phyloP scores from a whole-genome alignment of 2,113 vertebrate species.

The Onychostruthus taczanowskii region DNA sequence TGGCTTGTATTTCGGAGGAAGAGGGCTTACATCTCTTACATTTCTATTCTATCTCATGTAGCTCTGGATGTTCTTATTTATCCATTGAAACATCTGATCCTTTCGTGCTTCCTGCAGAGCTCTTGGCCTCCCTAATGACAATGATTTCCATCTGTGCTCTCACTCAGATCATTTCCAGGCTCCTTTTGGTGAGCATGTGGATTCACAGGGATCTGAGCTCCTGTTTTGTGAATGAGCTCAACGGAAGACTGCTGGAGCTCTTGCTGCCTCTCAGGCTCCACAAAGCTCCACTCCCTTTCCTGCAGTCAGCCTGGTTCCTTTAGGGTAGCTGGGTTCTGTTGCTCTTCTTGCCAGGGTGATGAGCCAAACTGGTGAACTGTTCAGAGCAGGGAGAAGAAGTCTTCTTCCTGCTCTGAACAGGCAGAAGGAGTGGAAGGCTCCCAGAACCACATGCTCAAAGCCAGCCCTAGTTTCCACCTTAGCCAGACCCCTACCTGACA shows the following conservation, averaged over 20 bases:
- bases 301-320: accelerated
- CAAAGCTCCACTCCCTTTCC: not conserved
- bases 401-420: not conserved
- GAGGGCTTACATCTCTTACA: not conserved
- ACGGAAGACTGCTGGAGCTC: not conserved
- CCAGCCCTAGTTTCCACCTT: not conserved
- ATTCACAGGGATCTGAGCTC: not conserved
- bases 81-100: conserved; percentile 39
- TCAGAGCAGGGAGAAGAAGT: not conserved
- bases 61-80: conserved; percentile 23
- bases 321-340: not conserved
- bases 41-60: not conserved
- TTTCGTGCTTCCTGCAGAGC: conserved; percentile 39
- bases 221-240: not conserved
- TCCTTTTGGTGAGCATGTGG: not conserved
- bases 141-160: conserved; percentile 51
- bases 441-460: not conserved
- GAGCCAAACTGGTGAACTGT: not conserved
- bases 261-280: not conserved
- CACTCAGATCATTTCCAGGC: conserved; percentile 42
- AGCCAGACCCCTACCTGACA: not conserved
- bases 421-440: not conserved
- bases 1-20: not conserved
- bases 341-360: not conserved
- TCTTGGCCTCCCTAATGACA: conserved; percentile 32